Evolutionary conservation across 2,113 vertebrate genomes (phyloP), one percentile per base, ranked within the genome.

Genomic region (Apistogramma diplotaenia): DNA sequence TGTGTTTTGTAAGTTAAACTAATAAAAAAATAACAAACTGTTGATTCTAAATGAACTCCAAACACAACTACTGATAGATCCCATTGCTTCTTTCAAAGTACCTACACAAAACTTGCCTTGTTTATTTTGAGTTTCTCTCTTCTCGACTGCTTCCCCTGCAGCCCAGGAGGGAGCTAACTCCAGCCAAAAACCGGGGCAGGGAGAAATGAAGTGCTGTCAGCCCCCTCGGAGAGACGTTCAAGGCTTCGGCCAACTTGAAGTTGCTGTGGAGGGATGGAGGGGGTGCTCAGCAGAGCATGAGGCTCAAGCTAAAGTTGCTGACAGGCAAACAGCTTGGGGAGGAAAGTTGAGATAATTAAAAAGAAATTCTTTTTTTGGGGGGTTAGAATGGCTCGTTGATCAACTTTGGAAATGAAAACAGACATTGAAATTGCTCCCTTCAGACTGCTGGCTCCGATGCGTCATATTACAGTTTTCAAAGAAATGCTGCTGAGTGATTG

Each of bases 321-420:
- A 94, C 89, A 91, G 89, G 87, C 91, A 33, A 91, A 88, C 85
- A 79, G 90, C 87, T 91, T 16, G 74, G 83, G 83, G 88, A 86
- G 80, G 75, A 89, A 87, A 92, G 89, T 86, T 90, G 72, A 86
- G 46, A 87, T 89, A 87, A 92, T 92, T 93, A 92, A 91, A 89
- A 76, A 87, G 37, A 85, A 88, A 85, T 71, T 90, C 76, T 90
- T 90, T 89, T 72, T 51, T 35, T 35, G 7, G 8, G 65, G 53
- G 51, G 31, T 65, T 23, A 85, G 72, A 88, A 81, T 37, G 88
- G 78, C 78, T 90, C 75, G 72, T 78, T 86, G 87, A 89, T 86
- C 82, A 84, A 89, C 81, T 89, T 77, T 85, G 79, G 77, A 71
- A 83, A 87, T 81, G 71, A 90, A 85, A 88, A 82, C 73, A 89